A percentile compares a stretch with the other conserved stretches of the same genome.
Conservation (phyloP, 2,888 invertebrate species). For the Idaea aversata region DNA sequence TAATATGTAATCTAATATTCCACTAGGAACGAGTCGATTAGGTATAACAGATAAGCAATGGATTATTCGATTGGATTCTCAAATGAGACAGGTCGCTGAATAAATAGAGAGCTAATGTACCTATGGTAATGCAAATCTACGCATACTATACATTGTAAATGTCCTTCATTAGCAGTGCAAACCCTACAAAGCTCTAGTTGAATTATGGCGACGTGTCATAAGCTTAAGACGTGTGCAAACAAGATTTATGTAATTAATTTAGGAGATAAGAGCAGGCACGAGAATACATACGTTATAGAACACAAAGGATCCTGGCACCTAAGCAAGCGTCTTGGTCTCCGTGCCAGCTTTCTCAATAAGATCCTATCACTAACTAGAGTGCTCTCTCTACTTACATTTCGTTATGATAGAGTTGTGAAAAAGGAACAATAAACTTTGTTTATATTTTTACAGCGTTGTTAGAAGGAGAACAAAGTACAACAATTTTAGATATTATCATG, state of each 20-base stretch:
- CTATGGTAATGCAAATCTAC: slow-evolving; percentile 28
- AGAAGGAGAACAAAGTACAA: slow-evolving; percentile 13
- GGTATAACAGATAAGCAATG: neutral
- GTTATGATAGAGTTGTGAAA: neutral
- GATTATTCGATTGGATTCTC: neutral
- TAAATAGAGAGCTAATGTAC: slow-evolving; percentile 36
- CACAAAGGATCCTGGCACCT: slow-evolving; percentile 58
- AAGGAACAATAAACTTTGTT: neutral
- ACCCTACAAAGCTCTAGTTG: slow-evolving; percentile 57
- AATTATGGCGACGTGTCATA: slow-evolving; percentile 76
- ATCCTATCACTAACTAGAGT: slow-evolving; percentile 28
- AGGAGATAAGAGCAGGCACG: slow-evolving; percentile 74
- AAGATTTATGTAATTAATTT: slow-evolving; percentile 81
- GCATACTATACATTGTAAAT: slow-evolving; percentile 48
- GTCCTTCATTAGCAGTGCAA: slow-evolving; percentile 74
- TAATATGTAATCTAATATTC: neutral
- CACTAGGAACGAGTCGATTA: neutral
- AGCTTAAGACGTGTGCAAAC: slow-evolving; percentile 79
- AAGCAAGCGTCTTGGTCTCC: slow-evolving; percentile 32
- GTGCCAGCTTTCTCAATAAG: slow-evolving; percentile 33
- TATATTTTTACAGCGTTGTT: neutral
- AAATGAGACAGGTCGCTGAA: neutral
- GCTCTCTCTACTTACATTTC: slow-evolving; percentile 10
- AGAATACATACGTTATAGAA: slow-evolving; percentile 62
- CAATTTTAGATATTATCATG: slow-evolving; percentile 40